phyloP scores from a whole-genome alignment of 1,140 invertebrate genomes.

The Drosophila subobscura region DNA sequence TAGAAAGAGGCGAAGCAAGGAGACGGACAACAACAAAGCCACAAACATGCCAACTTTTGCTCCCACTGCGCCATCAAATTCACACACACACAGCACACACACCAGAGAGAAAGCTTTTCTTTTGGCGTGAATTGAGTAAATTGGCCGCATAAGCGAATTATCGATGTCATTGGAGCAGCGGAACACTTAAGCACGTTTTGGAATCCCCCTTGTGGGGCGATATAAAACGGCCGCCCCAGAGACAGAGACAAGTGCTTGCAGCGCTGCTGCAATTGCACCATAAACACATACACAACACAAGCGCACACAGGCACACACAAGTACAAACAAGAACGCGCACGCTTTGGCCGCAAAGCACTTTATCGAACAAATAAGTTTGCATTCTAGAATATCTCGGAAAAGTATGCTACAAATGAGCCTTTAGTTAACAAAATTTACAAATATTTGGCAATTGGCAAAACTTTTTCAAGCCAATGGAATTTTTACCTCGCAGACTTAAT shows the following conservation, averaged over 20 bases:
- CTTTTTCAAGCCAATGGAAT: conserved; percentile 10
- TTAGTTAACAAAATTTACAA: conserved; percentile 4
- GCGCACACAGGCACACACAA: background rate
- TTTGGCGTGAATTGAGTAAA: conserved; percentile 57
- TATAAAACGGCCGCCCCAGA: conserved; percentile 38
- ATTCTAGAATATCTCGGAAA: background rate
- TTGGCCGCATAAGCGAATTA: conserved; percentile 75
- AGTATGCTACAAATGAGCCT: conserved; percentile 36
- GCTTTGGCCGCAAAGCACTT: background rate
- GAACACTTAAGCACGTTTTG: conserved; percentile 71
- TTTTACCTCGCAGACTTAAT: conserved; percentile 42
- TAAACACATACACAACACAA: background rate
- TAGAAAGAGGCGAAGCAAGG: conserved; percentile 15
- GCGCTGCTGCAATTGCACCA: conserved; percentile 27
- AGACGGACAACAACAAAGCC: conserved; percentile 32
- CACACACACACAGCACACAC: conserved; percentile 17
- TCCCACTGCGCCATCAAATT: conserved; percentile 11
- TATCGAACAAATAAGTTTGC: conserved; percentile 3
- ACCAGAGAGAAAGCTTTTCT: conserved; percentile 9
- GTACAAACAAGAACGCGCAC: background rate
- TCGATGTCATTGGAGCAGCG: conserved; percentile 69
- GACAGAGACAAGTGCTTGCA: conserved; percentile 21
- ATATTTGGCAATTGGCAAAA: conserved; percentile 7
- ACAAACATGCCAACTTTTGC: conserved; percentile 57
- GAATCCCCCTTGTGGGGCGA: conserved; percentile 10